Base-by-base conservation (phyloP, 2,888 invertebrate species). In the Melikaiella ostensackeni region DNA sequence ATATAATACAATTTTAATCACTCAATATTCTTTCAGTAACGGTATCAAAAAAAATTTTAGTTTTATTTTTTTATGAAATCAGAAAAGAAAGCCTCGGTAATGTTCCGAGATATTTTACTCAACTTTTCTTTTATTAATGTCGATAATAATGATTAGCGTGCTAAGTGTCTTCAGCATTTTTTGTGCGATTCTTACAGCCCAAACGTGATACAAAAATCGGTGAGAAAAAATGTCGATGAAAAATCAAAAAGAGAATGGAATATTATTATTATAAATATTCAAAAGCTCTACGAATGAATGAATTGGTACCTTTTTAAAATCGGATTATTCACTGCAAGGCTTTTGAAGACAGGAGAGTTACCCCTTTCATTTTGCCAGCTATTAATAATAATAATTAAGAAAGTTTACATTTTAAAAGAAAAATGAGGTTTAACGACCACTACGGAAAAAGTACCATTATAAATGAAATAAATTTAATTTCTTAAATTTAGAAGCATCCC, bases 311-410 rank as follows among this genome's bases (percentile, higher is more conserved):
- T 87, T 85, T 86, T 84, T 75, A 86, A 80, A 81, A 87, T 86
- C 78, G 85, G 84, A 82, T 86, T 86, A 84, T 86, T 83, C 76
- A 86, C 83, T 66, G 84, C 82, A 81, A 83, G 84, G 82, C 85
- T 85, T 86, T 84, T 84, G 84, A 86, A 87, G 83, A 84, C 86
- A 80, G 86, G 84, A 75, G 85, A 86, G 81, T 80, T 84, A 84
- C 83, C 83, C 79, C 81, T 79, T 74, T 82, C 74, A 83, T 80
- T 85, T 84, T 82, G 84, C 77, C 83, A 84, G 85, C 86, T 86
- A 82, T 82, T 82, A 82, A 83, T 82, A 82, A 83, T 80, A 74
- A 77, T 76, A 81, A 82, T 55, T 35, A 57, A 19, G 27, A 74
- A 61, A 75, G 79, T 76, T 73, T 35, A 16, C 11, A 57, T 57